A percentile compares a stretch with the other conserved stretches of the same genome.
Evolutionary conservation across 2,888 invertebrate genomes (phyloP).

Genomic region (Leucophenga montana): DNA sequence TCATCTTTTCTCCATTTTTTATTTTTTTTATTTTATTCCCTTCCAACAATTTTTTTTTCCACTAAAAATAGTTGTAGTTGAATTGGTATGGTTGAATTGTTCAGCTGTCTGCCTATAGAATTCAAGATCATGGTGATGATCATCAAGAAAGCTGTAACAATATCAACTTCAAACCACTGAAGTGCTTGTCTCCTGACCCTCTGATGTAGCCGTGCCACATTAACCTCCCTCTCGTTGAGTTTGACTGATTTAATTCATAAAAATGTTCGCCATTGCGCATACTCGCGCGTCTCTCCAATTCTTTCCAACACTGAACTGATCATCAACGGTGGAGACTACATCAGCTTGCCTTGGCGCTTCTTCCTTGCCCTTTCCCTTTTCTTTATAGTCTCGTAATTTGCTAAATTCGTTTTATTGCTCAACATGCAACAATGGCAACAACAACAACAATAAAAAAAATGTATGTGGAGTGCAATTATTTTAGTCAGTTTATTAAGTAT

Average conservation of each 20-base stretch:
- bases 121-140: conserved; percentile 15
- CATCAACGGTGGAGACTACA: neutral
- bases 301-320: no score
- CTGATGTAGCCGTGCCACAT: conserved; percentile 14
- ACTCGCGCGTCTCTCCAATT: no score
- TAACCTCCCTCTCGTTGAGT: conserved; percentile 44
- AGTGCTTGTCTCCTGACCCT: neutral
- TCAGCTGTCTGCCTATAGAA: conserved; percentile 18
- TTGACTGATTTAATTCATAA: conserved; percentile 69
- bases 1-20: neutral
- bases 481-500: conserved; percentile 58
- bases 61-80: conserved; percentile 8
- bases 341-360: neutral
- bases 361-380: no score
- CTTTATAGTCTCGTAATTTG: conserved; percentile 63
- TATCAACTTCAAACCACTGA: neutral
- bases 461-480: conserved; percentile 53
- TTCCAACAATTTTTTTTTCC: neutral
- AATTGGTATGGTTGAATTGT: conserved; percentile 19
- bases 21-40: neutral
- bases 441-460: conserved; percentile 33
- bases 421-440: conserved; percentile 57
- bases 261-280: conserved; percentile 42
- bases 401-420: conserved; percentile 65
- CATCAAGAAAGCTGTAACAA: neutral